A percentile compares a stretch with the other conserved stretches of the same genome.
Evolutionary conservation across 2,797 vertebrate species (phyloP).

Genomic region (Sebastes dallii): DNA sequence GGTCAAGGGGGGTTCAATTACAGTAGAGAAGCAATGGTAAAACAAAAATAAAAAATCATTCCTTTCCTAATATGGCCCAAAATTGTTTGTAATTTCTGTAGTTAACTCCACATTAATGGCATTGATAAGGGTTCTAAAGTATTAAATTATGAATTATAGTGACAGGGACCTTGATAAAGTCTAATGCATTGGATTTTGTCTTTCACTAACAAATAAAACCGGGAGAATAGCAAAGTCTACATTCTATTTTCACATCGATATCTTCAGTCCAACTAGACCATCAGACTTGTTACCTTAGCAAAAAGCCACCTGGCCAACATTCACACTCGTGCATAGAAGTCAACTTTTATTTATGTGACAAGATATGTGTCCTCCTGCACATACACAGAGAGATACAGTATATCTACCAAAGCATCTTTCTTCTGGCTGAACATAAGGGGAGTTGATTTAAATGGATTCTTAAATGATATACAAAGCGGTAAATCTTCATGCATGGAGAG

Average conservation of each 20-base stretch:
- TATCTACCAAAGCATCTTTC: slow-evolving; percentile 27
- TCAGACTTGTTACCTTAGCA: neutral
- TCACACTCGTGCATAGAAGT: neutral
- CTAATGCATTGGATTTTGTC: neutral
- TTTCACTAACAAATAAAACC: neutral
- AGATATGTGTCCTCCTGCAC: neutral
- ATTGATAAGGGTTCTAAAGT: neutral
- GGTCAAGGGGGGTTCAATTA: neutral
- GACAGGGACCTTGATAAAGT: neutral
- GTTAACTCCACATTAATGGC: neutral
- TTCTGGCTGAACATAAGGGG: slow-evolving; percentile 47
- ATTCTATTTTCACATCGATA: neutral
- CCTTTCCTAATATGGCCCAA: neutral
- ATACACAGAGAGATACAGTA: neutral
- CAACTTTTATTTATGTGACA: slow-evolving; percentile 33
- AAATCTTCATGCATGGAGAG: slow-evolving; percentile 53
- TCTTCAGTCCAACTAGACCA: neutral
- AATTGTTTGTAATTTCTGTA: neutral
- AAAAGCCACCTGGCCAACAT: slow-evolving; percentile 22
- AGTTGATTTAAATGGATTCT: slow-evolving; percentile 60
- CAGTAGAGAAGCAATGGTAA: neutral
- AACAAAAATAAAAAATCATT: neutral
- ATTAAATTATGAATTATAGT: neutral
- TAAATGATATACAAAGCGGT: slow-evolving; percentile 67
- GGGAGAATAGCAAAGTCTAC: neutral